phyloP scores from a whole-genome alignment of 2,888 invertebrate genomes.

The Drosophila glabriapex region DNA sequence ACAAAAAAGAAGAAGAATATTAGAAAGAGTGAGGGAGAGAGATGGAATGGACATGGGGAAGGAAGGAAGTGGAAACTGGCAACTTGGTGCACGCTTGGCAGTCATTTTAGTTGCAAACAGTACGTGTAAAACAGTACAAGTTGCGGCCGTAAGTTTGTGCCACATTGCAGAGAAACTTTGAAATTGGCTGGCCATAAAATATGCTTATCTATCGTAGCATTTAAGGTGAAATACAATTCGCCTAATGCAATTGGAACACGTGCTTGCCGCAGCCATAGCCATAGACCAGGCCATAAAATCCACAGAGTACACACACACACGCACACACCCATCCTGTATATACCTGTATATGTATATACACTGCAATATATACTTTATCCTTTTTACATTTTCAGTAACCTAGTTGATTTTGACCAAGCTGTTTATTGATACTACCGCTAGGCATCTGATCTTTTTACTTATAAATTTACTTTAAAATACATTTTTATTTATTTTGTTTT shows the following conservation, averaged over 20 bases:
- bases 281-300: constrained; percentile 27
- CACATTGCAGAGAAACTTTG: constrained; percentile 29
- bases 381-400: not conserved
- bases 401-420: constrained; percentile 5
- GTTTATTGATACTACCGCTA: not conserved
- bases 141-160: constrained; percentile 42
- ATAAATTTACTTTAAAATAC: not conserved
- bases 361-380: not conserved
- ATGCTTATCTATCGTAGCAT: constrained; percentile 61
- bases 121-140: constrained; percentile 47
- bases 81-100: constrained; percentile 56
- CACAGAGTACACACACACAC: not conserved
- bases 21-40: not conserved
- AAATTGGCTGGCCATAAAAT: constrained; percentile 59
- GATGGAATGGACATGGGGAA: no score
- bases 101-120: constrained; percentile 56
- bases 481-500: constrained; percentile 13
- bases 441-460: not conserved
- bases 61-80: constrained; percentile 1
- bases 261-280: constrained; percentile 21
- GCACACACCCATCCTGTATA: not conserved
- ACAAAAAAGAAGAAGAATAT: not conserved
- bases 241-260: constrained; percentile 75
- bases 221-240: constrained; percentile 75
- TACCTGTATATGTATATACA: not conserved